Evolutionary conservation across 2,888 invertebrate genomes (phyloP), one percentile per base, ranked within the genome.

Genomic region (Leucoma salicis): DNA sequence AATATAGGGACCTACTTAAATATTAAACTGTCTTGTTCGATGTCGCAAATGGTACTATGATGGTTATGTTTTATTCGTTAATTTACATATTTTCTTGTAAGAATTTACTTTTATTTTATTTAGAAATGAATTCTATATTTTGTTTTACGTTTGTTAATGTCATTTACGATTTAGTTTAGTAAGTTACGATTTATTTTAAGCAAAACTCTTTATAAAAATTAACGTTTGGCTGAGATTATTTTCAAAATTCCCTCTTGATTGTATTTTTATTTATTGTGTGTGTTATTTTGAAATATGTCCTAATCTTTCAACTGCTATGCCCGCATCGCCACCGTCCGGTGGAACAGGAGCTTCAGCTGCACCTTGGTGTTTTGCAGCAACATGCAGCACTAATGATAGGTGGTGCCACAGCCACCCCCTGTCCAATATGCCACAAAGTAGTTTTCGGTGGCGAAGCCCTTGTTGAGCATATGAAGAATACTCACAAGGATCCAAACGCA

Each of bases 391-490:
- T 97, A 78, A 95, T 96, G 91, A 94, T 94, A 78, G 96, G 97
- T 72, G 97, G 97, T 68, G 96, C 97, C 57, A 95, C 96, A 74
- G 96, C 97, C 62, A 96, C 96, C 49, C 95, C 96, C 61, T 97
- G 97, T 87, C 97, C 97, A 37, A 93, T 97, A 68, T 97, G 97
- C 91, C 97, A 97, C 91, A 97, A 97, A 91, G 94, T 97, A 79
- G 96, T 97, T 90, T 93, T 97, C 72, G 96, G 96, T 63, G 96
- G 96, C 57, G 97, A 97, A 88, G 96, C 96, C 42, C 93, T 97
- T 49, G 96, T 97, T 92, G 97, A 97, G 86, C 97, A 97, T 84
- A 97, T 97, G 97, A 97, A 97, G 90, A 95, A 96, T 80, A 95
- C 96, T 39, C 97, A 97, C 89, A 97, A 97, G 92, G 97, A 97